Base-by-base conservation (phyloP, 2,797 vertebrate genomes). In the Pipistrellus kuhlii region DNA sequence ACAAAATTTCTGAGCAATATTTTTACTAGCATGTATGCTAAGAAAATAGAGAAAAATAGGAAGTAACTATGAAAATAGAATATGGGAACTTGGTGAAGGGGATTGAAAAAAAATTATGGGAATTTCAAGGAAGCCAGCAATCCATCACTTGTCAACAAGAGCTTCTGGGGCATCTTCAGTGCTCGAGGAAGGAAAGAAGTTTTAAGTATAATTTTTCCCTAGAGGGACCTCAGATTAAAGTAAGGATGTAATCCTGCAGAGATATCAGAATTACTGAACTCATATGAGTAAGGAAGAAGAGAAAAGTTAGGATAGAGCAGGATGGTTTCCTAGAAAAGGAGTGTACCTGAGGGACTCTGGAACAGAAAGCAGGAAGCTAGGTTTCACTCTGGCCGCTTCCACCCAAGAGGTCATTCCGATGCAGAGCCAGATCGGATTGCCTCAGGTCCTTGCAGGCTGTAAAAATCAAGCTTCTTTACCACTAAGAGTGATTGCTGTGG, bases 31-130 rank as follows among this genome's bases (percentile, higher is more conserved):
- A 71, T 35, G 73, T 87, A 83, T 44, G 17, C 62, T 68, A 89
- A 91, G 35, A 80, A 87, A 87, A 87, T 62, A 62, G 53, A 75
- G 51, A 90, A 72, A 88, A 57, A 53, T 53, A 83, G 80, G 80
- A 51, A 85, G 7, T 72, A 51, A 77, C 35, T 69, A 4, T 48
- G 83, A 94, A 84, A 73, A 81, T 48, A 78, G 83, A 92, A 59
- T 51, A 64, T 27, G 13, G 7, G 41, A 92, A 93, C 8, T 62
- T 72, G 18, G 46, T 76, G 20, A 85, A 92, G 55, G 17, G 23
- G n/a, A 41, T 48, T 80, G 75, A 86, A 15, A 84, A 25, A 53
- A 80, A 91, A 88, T 91, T 85, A 72, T 27, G 38, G 69, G 17
- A 53, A 85, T 76, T 64, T 95, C 10, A 25, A 82, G 66, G 48